A percentile compares a stretch with the other conserved stretches of the same genome.
Evolutionary conservation across 2,113 vertebrate genomes (phyloP).

Genomic region (Epinephelus fuscoguttatus): DNA sequence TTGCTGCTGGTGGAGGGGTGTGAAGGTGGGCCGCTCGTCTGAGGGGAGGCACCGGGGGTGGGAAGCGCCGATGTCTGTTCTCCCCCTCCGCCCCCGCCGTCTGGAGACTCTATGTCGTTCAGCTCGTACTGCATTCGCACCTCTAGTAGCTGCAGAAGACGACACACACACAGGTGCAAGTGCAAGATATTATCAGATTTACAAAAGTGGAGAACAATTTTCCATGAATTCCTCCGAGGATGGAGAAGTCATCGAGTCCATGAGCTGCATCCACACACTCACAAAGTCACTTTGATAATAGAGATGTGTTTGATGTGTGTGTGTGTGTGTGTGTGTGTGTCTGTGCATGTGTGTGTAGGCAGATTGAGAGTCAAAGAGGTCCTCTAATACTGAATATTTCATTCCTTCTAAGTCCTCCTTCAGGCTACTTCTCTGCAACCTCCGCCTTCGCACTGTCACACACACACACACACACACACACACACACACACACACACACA

Average conservation of each 20-base stretch:
- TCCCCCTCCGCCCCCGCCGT: conserved; percentile 78
- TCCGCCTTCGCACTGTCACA: conserved; percentile 42
- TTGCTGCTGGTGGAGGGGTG: conserved; percentile 97
- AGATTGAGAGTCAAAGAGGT: conserved; percentile 60
- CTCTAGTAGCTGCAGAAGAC: conserved; percentile 90
- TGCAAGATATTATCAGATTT: neutral
- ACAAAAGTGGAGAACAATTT: neutral
- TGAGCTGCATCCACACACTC: conserved; percentile 26
- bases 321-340: conserved; percentile 3
- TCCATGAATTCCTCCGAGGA: neutral
- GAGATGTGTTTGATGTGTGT: conserved; percentile 32
- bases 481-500: neutral
- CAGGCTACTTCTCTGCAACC: conserved; percentile 62
- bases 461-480: conserved; percentile 18
- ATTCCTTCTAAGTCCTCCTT: conserved; percentile 65
- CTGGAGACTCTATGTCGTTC: conserved; percentile 94
- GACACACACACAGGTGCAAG: conserved; percentile 1
- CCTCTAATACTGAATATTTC: conserved; percentile 54
- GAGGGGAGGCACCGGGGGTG: conserved; percentile 91
- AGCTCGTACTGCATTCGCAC: conserved; percentile 94
- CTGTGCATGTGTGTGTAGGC: conserved; percentile 47
- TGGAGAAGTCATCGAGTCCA: neutral
- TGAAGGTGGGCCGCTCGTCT: conserved; percentile 90
- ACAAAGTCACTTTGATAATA: conserved; percentile 43
- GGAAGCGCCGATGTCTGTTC: conserved; percentile 90